A percentile compares a stretch with the other conserved stretches of the same genome.
Evolutionary conservation across 2,888 invertebrate genomes (phyloP).

Genomic region (Villa cingulata): DNA sequence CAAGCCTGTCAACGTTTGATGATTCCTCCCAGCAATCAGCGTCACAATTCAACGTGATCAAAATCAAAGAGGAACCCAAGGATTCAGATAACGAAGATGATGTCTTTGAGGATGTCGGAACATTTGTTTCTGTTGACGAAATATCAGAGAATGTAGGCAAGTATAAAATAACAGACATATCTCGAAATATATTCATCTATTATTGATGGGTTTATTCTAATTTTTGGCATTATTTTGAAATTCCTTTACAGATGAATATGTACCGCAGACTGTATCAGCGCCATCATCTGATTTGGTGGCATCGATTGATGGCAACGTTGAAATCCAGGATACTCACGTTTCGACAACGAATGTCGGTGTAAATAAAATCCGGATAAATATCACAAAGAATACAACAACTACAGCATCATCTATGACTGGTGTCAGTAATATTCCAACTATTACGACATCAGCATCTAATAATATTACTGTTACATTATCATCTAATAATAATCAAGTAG

Average conservation of each 20-base stretch:
- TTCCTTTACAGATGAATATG: slow-evolving; percentile 23
- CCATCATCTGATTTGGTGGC: slow-evolving; percentile 34
- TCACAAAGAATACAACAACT: slow-evolving; percentile 50
- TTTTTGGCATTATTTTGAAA: too few relatives aligned
- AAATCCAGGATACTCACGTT: slow-evolving; percentile 44
- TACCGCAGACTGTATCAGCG: slow-evolving; percentile 27
- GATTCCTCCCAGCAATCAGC: slow-evolving; percentile 21
- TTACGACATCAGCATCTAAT: neutral
- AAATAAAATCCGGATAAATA: slow-evolving; percentile 68
- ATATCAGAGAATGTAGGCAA: slow-evolving; percentile 27
- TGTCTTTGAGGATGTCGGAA: slow-evolving; percentile 36
- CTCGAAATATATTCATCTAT: too few relatives aligned
- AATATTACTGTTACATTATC: neutral
- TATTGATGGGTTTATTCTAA: too few relatives aligned
- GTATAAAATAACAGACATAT: slow-evolving; percentile 6
- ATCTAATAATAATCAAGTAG: neutral
- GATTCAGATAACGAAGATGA: slow-evolving; percentile 44
- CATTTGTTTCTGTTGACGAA: slow-evolving; percentile 28
- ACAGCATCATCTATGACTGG: slow-evolving; percentile 10
- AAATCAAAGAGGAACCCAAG: slow-evolving; percentile 57
- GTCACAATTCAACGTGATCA: slow-evolving; percentile 36
- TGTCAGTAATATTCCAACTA: neutral
- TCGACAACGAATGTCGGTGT: slow-evolving; percentile 28
- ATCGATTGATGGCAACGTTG: slow-evolving; percentile 67
- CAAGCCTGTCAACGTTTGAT: slow-evolving; percentile 13